phyloP scores from a whole-genome alignment of 1,140 invertebrate genomes.

The Diprion similis region DNA sequence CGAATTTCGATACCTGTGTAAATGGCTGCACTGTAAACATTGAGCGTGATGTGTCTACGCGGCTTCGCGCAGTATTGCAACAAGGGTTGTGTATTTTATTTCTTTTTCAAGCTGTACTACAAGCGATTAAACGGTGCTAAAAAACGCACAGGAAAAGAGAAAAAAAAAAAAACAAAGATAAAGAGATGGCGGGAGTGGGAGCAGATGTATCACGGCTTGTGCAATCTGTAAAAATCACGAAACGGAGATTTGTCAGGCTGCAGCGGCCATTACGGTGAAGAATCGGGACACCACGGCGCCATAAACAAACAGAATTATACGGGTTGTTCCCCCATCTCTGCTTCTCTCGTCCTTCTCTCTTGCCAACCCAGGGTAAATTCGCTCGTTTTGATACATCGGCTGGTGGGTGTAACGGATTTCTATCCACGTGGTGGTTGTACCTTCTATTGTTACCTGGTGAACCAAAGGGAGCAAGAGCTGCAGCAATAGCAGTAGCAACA shows the following conservation, averaged over 20 bases:
- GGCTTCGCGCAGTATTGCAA: too few relatives aligned
- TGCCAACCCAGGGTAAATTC: background rate
- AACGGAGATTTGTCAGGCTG: slow-evolving; percentile 2
- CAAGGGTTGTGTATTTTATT: too few relatives aligned
- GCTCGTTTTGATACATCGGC: background rate
- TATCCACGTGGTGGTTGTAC: too few relatives aligned
- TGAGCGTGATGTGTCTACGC: too few relatives aligned
- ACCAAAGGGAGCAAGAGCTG: too few relatives aligned
- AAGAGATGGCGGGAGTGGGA: background rate
- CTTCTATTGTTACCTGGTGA: too few relatives aligned
- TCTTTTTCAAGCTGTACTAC: too few relatives aligned
- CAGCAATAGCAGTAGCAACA: too few relatives aligned
- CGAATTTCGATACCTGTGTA: too few relatives aligned
- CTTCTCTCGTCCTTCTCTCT: background rate
- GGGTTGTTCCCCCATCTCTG: background rate
- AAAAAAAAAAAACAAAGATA: background rate
- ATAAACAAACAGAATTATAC: slow-evolving; percentile 8
- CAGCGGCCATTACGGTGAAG: slow-evolving; percentile 6
- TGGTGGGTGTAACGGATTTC: background rate
- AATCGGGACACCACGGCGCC: slow-evolving; percentile 6
- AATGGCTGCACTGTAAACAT: too few relatives aligned
- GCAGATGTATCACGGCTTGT: slow-evolving; percentile 2
- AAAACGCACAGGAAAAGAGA: background rate
- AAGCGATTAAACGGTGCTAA: background rate
- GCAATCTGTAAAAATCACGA: slow-evolving; percentile 5